phyloP scores from a whole-genome alignment of 2,113 vertebrate genomes.

The Perccottus glenii region DNA sequence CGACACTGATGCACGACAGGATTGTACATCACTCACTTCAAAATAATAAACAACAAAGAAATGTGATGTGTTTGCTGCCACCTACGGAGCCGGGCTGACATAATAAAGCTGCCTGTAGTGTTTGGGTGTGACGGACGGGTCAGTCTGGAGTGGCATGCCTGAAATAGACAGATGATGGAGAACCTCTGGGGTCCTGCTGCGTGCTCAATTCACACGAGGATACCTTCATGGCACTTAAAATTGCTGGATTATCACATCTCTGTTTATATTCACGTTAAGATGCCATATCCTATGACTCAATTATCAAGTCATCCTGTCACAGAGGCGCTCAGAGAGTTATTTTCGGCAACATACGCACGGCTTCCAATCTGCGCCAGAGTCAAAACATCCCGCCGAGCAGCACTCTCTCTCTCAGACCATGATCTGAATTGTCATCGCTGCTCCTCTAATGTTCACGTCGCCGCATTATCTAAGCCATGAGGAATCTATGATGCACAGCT shows the following conservation, averaged over 20 bases:
- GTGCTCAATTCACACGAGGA: constrained; percentile 60
- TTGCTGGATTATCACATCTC: constrained; percentile 77
- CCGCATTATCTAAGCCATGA: constrained; percentile 47
- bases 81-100: constrained; percentile 12
- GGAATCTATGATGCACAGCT: constrained; percentile 63
- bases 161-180: constrained; percentile 61
- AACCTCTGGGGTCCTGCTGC: constrained; percentile 47
- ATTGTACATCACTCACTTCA: constrained; percentile 6
- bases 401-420: constrained; percentile 48
- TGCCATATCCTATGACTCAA: constrained; percentile 77
- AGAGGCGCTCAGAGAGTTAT: constrained; percentile 60
- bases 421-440: constrained; percentile 40
- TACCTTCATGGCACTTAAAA: constrained; percentile 75
- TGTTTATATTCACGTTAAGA: constrained; percentile 75
- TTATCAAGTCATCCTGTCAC: constrained; percentile 71
- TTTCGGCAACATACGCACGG: constrained; percentile 59
- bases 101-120: constrained; percentile 15
- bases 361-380: constrained; percentile 53
- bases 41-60: constrained; percentile 9
- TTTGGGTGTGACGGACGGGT: constrained; percentile 33
- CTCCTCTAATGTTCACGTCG: constrained; percentile 38
- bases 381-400: constrained; percentile 65
- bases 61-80: background rate
- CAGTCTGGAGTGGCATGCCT: constrained; percentile 48
- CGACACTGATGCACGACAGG: constrained; percentile 13